Base-by-base conservation (phyloP, 2,113 vertebrate genomes). In the Poecile atricapillus region DNA sequence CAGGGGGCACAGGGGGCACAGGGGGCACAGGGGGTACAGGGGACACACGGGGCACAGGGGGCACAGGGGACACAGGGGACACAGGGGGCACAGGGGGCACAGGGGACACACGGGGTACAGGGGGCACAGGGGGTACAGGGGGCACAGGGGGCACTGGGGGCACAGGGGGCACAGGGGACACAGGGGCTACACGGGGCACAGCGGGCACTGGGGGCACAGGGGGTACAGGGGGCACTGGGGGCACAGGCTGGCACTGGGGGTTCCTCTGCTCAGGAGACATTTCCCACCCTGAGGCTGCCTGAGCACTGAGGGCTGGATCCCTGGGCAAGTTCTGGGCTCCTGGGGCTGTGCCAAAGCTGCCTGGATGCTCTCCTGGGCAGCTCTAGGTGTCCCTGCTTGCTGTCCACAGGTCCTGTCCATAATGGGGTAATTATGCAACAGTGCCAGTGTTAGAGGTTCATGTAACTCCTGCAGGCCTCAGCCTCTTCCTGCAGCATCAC, bases 41-140 rank as follows among this genome's bases (percentile, higher is more conserved):
- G 37, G 37, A 10, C 37, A n/a, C n/a, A n/a, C n/a, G n/a, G 31
- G 41, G 84, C 55, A 28, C 3, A 0, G 0, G 11, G 39, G 39
- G 11, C 39, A 39, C 39, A 39, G 39, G 39, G 39, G 39, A 11
- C 9, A 39, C 9, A 39, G 39, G 39, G 39, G 39, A 9, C 39
- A 39, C 39, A 39, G 39, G 39, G 39, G 39, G n/a, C 39, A 39
- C 39, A 39, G 39, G 39, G 39, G 37, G 10, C 37, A 37, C 37
- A 37, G 37, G 37, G 37, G 37, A 8, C 37, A 37, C 37, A 37
- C 37, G 37, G 37, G 37, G 37, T 10, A 37, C 37, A 37, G 37
- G 37, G 37, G 37, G 10, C 37, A 37, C 37, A 37, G 37, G 37
- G 37, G 37, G 8, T 10, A 37, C 37, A 37, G 8, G 37, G 37